Percentiles rank a stretch among this genome's conserved stretches.
phyloP scores from a whole-genome alignment of 1,140 invertebrate species.

The Pseudomyrmex concolor region DNA sequence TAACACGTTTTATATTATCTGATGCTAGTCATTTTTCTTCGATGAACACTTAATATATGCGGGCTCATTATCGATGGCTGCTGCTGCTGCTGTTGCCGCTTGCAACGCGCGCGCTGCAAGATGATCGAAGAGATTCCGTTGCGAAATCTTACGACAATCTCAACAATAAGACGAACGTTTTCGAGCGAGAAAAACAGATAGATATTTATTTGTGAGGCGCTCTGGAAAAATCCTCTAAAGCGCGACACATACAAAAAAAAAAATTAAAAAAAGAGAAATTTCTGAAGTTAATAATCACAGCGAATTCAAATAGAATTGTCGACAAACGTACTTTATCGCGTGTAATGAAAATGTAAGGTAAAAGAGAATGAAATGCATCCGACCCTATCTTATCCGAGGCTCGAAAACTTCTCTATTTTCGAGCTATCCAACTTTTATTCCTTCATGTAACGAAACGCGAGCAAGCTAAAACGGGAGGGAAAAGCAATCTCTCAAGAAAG shows the following conservation, averaged over 20 bases:
- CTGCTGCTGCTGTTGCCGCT: background rate
- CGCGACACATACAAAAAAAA: no score
- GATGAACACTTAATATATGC: conserved; percentile 64
- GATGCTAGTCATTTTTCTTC: conserved; percentile 59
- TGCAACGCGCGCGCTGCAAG: background rate
- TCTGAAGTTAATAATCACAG: conserved; percentile 6
- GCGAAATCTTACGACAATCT: conserved; percentile 2
- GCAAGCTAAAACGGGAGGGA: conserved; percentile 8
- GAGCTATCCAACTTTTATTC: conserved; percentile 37
- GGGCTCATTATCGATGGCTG: conserved; percentile 39
- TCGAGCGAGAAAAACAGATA: background rate
- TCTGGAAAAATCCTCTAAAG: no score
- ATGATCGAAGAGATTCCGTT: background rate
- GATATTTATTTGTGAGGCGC: no score
- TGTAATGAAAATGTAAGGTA: background rate
- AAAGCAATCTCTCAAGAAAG: conserved; percentile 61
- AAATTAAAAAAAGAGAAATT: no score
- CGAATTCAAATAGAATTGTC: background rate
- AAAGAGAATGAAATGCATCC: background rate
- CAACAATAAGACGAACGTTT: conserved; percentile 4
- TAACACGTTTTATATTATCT: conserved; percentile 65
- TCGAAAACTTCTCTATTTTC: conserved; percentile 36
- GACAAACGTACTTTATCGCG: background rate
- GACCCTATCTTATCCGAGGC: background rate
- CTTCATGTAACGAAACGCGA: conserved; percentile 42